Conservation (phyloP, 2,888 invertebrate genomes). For the Baccha elongata region DNA sequence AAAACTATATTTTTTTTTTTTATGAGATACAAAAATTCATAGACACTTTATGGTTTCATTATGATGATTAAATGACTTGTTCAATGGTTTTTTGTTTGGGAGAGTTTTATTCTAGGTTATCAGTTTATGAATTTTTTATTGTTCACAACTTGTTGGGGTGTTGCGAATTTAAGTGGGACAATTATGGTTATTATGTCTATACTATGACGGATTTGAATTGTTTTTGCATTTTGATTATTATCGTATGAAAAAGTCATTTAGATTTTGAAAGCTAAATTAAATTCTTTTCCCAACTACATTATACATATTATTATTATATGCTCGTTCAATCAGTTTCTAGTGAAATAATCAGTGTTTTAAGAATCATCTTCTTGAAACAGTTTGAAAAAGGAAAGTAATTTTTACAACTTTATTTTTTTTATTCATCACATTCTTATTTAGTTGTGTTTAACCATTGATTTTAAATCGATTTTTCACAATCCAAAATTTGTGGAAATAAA, state of each 20-base stretch:
- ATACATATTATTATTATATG: no score
- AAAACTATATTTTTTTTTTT: background rate
- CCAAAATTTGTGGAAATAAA: no score
- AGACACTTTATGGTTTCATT: conserved; percentile 23
- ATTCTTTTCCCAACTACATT: no score
- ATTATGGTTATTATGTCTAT: conserved; percentile 53
- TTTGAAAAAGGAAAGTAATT: no score
- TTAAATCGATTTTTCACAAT: no score
- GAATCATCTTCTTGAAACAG: no score
- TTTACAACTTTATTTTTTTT: no score
- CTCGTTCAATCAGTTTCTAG: no score
- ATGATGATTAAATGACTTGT: conserved; percentile 30
- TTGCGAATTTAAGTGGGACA: conserved; percentile 62
- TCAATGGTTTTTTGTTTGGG: conserved; percentile 3
- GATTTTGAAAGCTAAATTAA: background rate
- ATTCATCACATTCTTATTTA: no score
- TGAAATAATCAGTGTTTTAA: no score
- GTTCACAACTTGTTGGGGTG: conserved; percentile 29
- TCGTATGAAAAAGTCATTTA: background rate
- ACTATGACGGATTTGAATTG: conserved; percentile 39
- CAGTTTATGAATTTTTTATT: background rate
- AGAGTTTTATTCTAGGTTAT: background rate
- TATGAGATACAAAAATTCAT: background rate
- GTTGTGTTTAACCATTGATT: no score
- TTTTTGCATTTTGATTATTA: background rate